Evolutionary conservation across 2,888 invertebrate genomes (phyloP).

Genomic region (Eupsilia transversa): DNA sequence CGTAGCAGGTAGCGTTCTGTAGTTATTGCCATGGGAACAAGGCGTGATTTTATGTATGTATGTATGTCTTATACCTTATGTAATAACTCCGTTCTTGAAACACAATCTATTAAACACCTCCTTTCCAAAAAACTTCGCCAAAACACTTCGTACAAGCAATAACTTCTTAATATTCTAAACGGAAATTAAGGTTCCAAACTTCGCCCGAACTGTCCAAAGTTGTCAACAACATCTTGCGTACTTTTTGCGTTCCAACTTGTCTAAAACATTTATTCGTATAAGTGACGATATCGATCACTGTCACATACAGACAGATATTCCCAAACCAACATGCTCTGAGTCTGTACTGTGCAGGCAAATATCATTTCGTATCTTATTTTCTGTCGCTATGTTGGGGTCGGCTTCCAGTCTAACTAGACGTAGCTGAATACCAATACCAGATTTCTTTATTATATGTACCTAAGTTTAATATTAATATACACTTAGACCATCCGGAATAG

Average conservation of each 20-base stretch:
- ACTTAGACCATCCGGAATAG: no score
- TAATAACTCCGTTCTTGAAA: neutral
- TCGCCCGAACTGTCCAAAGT: slow-evolving; percentile 41
- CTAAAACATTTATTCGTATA: slow-evolving; percentile 56
- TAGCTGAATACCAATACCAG: no score
- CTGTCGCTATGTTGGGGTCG: neutral
- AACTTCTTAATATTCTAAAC: slow-evolving; percentile 53
- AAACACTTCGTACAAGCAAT: slow-evolving; percentile 18
- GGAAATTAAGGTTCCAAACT: slow-evolving; percentile 55
- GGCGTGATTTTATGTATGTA: no score
- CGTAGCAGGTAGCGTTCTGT: no score
- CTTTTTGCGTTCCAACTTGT: slow-evolving; percentile 55
- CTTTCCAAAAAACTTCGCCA: slow-evolving; percentile 10
- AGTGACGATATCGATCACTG: slow-evolving; percentile 59
- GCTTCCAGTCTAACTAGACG: no score
- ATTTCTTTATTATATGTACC: no score
- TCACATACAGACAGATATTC: slow-evolving; percentile 48
- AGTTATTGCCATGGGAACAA: no score
- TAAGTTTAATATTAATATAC: no score
- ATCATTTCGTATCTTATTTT: slow-evolving; percentile 39
- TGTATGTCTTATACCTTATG: no score
- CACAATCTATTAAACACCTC: neutral
- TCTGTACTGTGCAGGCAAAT: slow-evolving; percentile 30
- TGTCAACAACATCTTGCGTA: slow-evolving; percentile 26
- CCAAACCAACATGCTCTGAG: slow-evolving; percentile 44